phyloP scores from a whole-genome alignment of 2,797 vertebrate genomes.

The Salmo trutta region DNA sequence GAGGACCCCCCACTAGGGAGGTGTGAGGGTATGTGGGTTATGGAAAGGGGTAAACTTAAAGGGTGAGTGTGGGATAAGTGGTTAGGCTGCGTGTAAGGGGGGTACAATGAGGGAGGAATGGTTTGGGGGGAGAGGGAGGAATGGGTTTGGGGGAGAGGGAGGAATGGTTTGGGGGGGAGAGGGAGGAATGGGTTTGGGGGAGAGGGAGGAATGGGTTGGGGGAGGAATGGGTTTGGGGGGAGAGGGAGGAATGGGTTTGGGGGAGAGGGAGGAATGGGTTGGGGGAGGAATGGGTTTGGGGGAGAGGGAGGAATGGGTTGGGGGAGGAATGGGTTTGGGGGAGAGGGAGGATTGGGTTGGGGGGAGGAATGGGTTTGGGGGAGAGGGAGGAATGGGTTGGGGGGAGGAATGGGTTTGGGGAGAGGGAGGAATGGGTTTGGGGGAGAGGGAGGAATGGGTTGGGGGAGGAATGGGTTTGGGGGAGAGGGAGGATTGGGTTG shows the following conservation, averaged over 20 bases:
- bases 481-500: neutral
- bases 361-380: neutral
- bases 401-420: neutral
- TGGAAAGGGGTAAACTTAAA: neutral
- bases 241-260: conserved; percentile 1
- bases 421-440: neutral
- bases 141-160: conserved; percentile 2
- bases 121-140: neutral
- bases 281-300: no score
- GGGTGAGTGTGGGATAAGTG: neutral
- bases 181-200: no score
- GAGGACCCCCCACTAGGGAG: conserved; percentile 23
- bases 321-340: no score
- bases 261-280: no score
- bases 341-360: no score
- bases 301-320: neutral
- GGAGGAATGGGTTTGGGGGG: neutral
- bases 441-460: no score
- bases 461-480: neutral
- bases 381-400: no score
- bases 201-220: no score
- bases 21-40: neutral
- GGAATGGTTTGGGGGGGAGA: neutral
- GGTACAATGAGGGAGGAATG: neutral
- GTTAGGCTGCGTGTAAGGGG: neutral